Percentiles rank a stretch among this genome's conserved stretches.
These are phyloP conservation scores for Fissipunctia ypsillon DNA, from an alignment of 2,888 invertebrate genomes.

Conservation along the genomic window DNA sequence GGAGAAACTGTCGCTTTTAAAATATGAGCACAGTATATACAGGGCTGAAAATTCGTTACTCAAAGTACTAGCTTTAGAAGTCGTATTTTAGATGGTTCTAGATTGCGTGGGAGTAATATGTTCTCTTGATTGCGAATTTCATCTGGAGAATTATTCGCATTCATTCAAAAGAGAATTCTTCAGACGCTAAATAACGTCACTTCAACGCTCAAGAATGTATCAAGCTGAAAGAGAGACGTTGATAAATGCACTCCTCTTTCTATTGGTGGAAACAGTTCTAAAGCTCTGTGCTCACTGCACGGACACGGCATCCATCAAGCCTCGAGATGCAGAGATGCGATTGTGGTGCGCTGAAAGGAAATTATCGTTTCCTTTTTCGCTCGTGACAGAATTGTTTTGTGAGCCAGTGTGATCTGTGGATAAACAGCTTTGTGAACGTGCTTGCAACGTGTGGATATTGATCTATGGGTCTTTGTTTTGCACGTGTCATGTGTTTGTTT, in stretches of 20 bases:
- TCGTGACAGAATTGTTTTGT: conserved; percentile 46
- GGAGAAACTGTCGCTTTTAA: conserved; percentile 35
- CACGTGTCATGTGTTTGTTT: conserved; percentile 11
- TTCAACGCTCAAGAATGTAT: conserved; percentile 27
- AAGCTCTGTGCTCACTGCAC: conserved; percentile 42
- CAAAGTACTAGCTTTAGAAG: conserved; percentile 26
- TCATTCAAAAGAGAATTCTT: conserved; percentile 27
- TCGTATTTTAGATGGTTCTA: conserved; percentile 25
- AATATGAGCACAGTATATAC: conserved; percentile 27
- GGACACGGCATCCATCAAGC: conserved; percentile 55
- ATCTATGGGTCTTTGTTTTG: conserved; percentile 26
- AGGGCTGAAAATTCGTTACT: conserved; percentile 41
- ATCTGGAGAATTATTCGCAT: conserved; percentile 20
- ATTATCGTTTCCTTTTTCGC: conserved; percentile 55
- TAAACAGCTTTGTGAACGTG: conserved; percentile 34
- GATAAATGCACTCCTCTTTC: conserved; percentile 48
- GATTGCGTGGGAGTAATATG: conserved; percentile 24
- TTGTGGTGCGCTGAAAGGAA: conserved; percentile 54
- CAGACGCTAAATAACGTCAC: conserved; percentile 19
- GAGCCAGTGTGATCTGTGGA: conserved; percentile 19
- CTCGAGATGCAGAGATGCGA: conserved; percentile 46
- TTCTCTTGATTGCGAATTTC: conserved; percentile 40
- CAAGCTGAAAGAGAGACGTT: conserved; percentile 43
- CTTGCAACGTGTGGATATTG: conserved; percentile 17
- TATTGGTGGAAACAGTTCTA: conserved; percentile 45